These are phyloP conservation scores for Leucoptera coffeella DNA, from an alignment of 2,888 invertebrate genomes.

Conservation along the genomic window DNA sequence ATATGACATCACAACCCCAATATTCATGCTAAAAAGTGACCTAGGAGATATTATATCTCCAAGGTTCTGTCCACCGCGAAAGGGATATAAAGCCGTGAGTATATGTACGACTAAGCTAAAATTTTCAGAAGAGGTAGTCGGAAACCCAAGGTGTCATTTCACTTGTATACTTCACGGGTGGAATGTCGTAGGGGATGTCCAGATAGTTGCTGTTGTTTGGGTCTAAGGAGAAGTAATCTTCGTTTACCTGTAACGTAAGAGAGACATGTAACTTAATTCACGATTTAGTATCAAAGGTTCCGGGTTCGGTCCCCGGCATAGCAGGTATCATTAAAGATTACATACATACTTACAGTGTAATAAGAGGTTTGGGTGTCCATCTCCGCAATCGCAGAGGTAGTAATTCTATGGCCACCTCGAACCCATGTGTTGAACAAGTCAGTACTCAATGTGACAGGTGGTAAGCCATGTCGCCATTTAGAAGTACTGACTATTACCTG, in stretches of 20 bases:
- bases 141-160: conserved; percentile 66
- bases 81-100: too few relatives aligned
- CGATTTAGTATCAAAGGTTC: not conserved
- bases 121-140: too few relatives aligned
- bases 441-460: too few relatives aligned
- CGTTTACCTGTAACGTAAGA: conserved; percentile 42
- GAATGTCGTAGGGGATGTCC: conserved; percentile 78
- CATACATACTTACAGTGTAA: not conserved
- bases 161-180: conserved; percentile 62
- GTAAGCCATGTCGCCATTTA: too few relatives aligned
- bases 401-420: not conserved
- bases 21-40: too few relatives aligned
- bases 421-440: too few relatives aligned
- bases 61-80: too few relatives aligned
- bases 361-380: not conserved
- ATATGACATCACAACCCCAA: too few relatives aligned
- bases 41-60: too few relatives aligned
- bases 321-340: not conserved
- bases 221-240: conserved; percentile 54
- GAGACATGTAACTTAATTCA: not conserved
- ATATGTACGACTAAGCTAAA: too few relatives aligned
- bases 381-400: not conserved
- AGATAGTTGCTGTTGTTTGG: conserved; percentile 24
- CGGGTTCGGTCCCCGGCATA: too few relatives aligned
- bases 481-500: too few relatives aligned